phyloP scores from a whole-genome alignment of 1,140 invertebrate species.

The Oryctes rhinoceros region DNA sequence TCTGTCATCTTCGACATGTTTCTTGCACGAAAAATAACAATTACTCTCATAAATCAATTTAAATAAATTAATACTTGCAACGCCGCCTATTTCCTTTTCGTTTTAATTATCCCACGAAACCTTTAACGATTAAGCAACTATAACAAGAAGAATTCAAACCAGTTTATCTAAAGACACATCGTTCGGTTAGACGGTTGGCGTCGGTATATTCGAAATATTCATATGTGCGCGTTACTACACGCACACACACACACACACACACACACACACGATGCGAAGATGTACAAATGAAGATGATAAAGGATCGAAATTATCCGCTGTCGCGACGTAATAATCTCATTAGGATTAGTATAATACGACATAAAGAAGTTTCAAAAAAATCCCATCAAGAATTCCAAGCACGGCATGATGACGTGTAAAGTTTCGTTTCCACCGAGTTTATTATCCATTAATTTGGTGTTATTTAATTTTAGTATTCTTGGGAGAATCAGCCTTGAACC shows the following conservation, averaged over 20 bases:
- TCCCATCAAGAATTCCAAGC: not conserved
- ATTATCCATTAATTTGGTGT: not conserved
- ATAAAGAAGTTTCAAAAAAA: not conserved
- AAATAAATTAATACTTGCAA: not conserved
- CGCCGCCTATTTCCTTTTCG: slow-evolving; percentile 23
- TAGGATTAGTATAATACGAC: not conserved
- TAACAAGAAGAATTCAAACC: slow-evolving; percentile 8
- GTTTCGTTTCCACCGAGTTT: not conserved
- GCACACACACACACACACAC: too few relatives aligned
- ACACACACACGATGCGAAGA: not conserved
- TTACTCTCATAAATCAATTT: slow-evolving; percentile 30
- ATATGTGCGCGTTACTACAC: not conserved
- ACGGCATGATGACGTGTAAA: slow-evolving; percentile 3
- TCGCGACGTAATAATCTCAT: slow-evolving; percentile 16
- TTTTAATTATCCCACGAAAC: slow-evolving; percentile 31
- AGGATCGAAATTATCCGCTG: not conserved
- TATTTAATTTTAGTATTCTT: not conserved
- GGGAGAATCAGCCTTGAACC: not conserved
- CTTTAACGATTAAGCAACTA: slow-evolving; percentile 15
- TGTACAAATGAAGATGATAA: not conserved
- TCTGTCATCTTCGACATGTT: slow-evolving; percentile 1
- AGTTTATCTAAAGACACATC: slow-evolving; percentile 8
- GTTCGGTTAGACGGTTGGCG: not conserved
- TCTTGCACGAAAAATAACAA: slow-evolving; percentile 9
- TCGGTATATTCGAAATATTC: not conserved